phyloP scores from a whole-genome alignment of 2,113 vertebrate genomes.

The Hylia prasina region DNA sequence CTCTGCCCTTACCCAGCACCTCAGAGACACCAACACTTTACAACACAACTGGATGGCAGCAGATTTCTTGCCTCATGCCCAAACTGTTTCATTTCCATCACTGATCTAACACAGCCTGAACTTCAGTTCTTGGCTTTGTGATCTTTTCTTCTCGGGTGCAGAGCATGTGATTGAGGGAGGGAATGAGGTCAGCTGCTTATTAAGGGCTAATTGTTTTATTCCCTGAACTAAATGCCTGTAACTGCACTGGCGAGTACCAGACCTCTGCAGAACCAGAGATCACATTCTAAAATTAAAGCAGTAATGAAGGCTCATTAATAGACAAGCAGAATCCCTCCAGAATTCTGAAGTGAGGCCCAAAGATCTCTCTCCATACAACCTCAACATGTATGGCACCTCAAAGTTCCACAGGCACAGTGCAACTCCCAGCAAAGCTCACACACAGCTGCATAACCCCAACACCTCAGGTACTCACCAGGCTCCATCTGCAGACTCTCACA shows the following conservation, averaged over 20 bases:
- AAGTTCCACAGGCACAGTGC: background rate
- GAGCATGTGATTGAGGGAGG: background rate
- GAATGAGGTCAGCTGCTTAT: conserved; percentile 16
- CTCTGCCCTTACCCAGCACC: background rate
- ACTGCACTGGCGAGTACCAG: background rate
- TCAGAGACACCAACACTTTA: background rate
- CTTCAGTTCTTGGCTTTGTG: background rate
- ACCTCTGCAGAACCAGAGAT: background rate
- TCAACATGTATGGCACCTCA: background rate
- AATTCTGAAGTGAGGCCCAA: background rate
- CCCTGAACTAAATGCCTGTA: background rate
- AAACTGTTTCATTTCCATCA: background rate
- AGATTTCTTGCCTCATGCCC: background rate
- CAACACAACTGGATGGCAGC: background rate
- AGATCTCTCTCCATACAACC: background rate
- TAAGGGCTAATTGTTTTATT: background rate
- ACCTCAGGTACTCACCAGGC: background rate
- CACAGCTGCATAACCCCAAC: rapidly evolving
- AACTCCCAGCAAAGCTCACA: background rate
- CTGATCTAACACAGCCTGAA: background rate
- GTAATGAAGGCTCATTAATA: conserved; percentile 36
- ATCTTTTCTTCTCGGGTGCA: background rate
- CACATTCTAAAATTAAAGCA: background rate
- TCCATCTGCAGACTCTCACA: background rate
- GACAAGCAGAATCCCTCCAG: background rate